Evolutionary conservation across 1,140 invertebrate genomes (phyloP), one percentile per base, ranked within the genome.

Genomic region (Rhagoletis pomonella): DNA sequence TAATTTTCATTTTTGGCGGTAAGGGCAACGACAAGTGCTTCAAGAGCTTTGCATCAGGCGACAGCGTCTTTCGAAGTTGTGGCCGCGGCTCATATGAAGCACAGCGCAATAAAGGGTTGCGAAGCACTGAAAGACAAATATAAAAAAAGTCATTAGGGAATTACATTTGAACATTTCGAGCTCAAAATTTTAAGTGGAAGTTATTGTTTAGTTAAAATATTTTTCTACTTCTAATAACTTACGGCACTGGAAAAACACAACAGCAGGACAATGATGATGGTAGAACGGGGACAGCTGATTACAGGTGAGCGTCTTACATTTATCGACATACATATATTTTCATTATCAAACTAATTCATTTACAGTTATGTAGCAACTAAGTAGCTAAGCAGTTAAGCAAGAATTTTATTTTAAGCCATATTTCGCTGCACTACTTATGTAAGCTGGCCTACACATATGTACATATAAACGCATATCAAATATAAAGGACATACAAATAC

Each of bases 31-130:
- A 81, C 10, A 81, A 29, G 1, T 81, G 73, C 12, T 50, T 81
- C 9, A 19, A 3, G 17, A 19, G n/a, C 7, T 17, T 29, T 5
- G 17, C 1, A 55, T 81, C 73, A 1, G 1, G 5, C 3, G 47
- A 55, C 14, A 81, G 47, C 5, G 19, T 2, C 2, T 1, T 58
- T n/a, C 19, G 17, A 58, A 44, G 47, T 12, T 19, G 4, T 0
- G 44, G 19, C 47, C 55, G 73, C 14, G 73, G 73, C 44, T 81
- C 86, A 39, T 55, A 81, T 7, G 73, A 81, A 29, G 47, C 73
- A 7, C 73, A 81, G 44, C 73, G 73, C 5, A 81, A 47, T 47
- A 81, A 47, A 1, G 47, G 73, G 50, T 55, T 81, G n/a, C 73
- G 73, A 19, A 55, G 44, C 17, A 81, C 73, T 81, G 73, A 12